Conservation (phyloP, 1,140 invertebrate species). For the Colletes gigas region DNA sequence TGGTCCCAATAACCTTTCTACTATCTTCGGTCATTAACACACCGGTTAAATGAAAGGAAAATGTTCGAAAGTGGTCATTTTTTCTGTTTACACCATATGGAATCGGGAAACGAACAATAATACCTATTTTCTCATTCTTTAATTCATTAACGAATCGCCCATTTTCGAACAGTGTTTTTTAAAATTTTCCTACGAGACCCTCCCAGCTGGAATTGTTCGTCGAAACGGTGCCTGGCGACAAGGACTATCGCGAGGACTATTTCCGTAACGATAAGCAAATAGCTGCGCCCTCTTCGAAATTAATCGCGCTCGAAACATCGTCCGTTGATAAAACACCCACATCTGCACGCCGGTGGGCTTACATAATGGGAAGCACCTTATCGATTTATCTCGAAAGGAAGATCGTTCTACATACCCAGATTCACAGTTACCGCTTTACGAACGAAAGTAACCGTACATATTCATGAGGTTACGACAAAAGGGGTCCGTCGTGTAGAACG, state of each 20-base stretch:
- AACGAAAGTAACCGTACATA: constrained; percentile 55
- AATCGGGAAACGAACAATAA: too few relatives aligned
- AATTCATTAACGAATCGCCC: too few relatives aligned
- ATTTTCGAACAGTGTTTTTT: too few relatives aligned
- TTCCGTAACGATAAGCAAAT: neutral
- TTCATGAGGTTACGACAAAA: constrained; percentile 59
- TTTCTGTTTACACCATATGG: too few relatives aligned
- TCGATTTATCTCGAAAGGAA: constrained; percentile 48
- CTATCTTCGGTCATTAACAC: too few relatives aligned
- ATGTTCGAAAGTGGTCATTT: too few relatives aligned
- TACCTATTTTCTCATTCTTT: too few relatives aligned
- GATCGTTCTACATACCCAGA: constrained; percentile 53
- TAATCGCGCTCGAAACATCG: neutral
- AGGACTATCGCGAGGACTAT: neutral
- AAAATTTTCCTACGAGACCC: neutral
- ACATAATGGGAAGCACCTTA: constrained; percentile 45
- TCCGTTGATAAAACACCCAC: constrained; percentile 24
- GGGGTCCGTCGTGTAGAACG: constrained; percentile 16
- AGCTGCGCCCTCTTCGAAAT: neutral
- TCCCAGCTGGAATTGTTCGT: neutral
- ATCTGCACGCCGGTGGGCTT: neutral
- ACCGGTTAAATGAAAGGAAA: too few relatives aligned
- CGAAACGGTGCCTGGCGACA: neutral
- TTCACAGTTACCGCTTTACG: constrained; percentile 13
- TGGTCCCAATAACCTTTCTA: too few relatives aligned